These are phyloP conservation scores for Calephelis virginiensis DNA, from an alignment of 1,140 invertebrate genomes.

Conservation along the genomic window DNA sequence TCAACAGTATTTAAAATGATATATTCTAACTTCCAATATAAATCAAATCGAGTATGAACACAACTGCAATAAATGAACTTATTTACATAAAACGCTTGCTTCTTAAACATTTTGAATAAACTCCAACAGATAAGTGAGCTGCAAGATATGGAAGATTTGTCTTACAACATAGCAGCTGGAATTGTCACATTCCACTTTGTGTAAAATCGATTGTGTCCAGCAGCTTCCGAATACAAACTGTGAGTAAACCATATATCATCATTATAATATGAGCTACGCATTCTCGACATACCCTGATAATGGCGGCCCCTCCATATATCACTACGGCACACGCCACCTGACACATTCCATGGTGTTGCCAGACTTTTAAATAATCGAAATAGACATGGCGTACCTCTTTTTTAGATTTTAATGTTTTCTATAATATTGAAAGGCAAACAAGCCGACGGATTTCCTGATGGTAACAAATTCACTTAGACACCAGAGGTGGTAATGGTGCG, in stretches of 20 bases:
- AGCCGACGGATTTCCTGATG: no score
- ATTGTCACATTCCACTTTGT: slow-evolving; percentile 15
- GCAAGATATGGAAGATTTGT: not conserved
- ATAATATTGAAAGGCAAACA: no score
- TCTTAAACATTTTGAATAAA: not conserved
- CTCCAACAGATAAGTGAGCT: not conserved
- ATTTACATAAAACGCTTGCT: no score
- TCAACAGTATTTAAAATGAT: no score
- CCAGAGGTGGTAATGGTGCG: no score
- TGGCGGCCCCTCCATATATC: slow-evolving; percentile 37
- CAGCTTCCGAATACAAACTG: slow-evolving; percentile 20
- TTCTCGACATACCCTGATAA: slow-evolving; percentile 34
- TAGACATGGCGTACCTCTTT: not conserved
- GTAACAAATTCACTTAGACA: no score
- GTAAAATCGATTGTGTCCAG: slow-evolving; percentile 17
- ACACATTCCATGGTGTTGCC: slow-evolving; percentile 29
- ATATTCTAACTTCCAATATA: no score
- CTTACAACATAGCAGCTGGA: not conserved
- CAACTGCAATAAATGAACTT: no score
- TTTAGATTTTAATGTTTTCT: no score
- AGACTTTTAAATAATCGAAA: not conserved
- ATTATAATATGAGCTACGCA: slow-evolving; percentile 30
- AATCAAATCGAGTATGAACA: no score
- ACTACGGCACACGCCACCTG: slow-evolving; percentile 30
- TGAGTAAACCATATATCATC: slow-evolving; percentile 20